These are phyloP conservation scores for Microplitis demolitor DNA, from an alignment of 1,140 invertebrate genomes.

Conservation along the genomic window DNA sequence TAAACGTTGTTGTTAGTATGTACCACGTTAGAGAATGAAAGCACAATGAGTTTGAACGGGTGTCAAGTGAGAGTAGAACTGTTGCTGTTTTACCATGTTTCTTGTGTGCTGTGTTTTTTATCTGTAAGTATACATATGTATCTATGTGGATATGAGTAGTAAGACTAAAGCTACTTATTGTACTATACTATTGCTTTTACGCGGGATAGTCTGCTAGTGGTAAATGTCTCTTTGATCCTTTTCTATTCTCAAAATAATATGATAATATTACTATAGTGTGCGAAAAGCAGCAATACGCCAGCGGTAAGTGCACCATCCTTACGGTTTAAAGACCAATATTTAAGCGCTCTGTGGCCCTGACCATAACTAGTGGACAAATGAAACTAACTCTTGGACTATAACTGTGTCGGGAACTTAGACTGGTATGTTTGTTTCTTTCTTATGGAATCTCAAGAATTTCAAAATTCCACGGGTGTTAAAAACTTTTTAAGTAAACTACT, in stretches of 20 bases:
- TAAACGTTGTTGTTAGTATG: too few species aligned
- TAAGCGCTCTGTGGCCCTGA: neutral
- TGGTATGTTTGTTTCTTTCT: neutral
- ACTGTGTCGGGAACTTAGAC: neutral
- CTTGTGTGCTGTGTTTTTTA: neutral
- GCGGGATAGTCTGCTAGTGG: constrained; percentile 39
- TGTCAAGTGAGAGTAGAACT: neutral
- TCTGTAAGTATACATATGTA: neutral
- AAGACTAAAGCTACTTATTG: constrained; percentile 2
- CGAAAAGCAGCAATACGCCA: neutral
- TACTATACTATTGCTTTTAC: constrained; percentile 19
- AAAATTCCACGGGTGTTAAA: neutral
- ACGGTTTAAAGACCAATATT: constrained; percentile 1
- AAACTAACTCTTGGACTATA: constrained; percentile 17
- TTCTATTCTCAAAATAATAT: neutral
- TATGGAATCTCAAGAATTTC: neutral
- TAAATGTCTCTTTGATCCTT: constrained; percentile 28
- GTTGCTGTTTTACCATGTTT: neutral
- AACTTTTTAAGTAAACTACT: neutral
- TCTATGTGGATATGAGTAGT: neutral
- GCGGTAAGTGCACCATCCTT: constrained; percentile 20
- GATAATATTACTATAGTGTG: neutral
- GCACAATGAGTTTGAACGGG: neutral
- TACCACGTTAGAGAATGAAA: too few species aligned
- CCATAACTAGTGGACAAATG: neutral